Evolutionary conservation across 2,113 vertebrate genomes (phyloP), one percentile per base, ranked within the genome.

Genomic region (Ameiurus melas): DNA sequence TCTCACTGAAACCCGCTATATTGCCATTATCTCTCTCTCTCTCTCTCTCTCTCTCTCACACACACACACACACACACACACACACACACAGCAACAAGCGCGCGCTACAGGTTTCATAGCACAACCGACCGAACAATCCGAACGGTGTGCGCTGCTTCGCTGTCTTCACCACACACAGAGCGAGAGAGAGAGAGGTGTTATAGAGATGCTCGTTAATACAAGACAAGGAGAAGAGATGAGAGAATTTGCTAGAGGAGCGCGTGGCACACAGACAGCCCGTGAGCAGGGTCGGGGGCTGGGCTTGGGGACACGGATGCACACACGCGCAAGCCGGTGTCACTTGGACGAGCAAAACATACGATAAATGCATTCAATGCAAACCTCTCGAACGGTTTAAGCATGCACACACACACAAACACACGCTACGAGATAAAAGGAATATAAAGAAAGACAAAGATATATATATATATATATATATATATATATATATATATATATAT

Each of bases 51-150:
- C 71, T 8, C 33, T 75, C 71, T 39, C 36, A 10, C 51, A 53
- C 51, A 53, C 51, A 53, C 51, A 53, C 51, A 53, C 51, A 53
- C 51, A 53, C 12, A 60, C 57, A 60, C 57, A 60, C 14, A 47
- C 43, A 47, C 43, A 47, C 6, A 47, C 43, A 47, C n/a, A 71
- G 84, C 84, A 85, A 85, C 84, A 85, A 85, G 84, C 84, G 51
- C 80, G 83, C 83, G 83, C 83, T 51, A 85, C 84, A 85, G 84
- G 84, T 85, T 57, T 57, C 66, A 57, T 73, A 55, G 33, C 51
- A 57, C 66, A 1, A 5, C n/a, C n/a, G 14, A 80, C 27, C 16
- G 27, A 81, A 19, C 25, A 78, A 27, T 14, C 77, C 4, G 12
- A 30, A 8, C 47, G 2, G 51, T 27, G 47, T 13, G 51, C 51